Evolutionary conservation across 2,797 vertebrate species (phyloP), one percentile per base, ranked within the genome.

Genomic region (Danio aesculapii): DNA sequence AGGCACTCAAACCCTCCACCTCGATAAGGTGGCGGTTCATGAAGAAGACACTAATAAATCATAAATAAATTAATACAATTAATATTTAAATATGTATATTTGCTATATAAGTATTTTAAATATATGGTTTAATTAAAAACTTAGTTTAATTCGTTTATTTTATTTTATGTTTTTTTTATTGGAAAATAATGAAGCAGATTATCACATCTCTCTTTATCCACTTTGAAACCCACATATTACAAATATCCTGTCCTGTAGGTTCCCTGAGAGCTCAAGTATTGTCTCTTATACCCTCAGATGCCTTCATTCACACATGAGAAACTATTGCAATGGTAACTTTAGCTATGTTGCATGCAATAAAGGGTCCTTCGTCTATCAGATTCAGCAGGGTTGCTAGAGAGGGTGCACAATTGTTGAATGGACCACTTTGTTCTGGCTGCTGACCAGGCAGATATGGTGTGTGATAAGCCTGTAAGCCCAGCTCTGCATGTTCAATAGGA

Each of bases 391-490:
- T 39, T 64, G 41, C 21, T 70, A 53, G 21, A 11, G 61, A 81
- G 41, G 47, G 52, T n/a, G 3, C 55, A 49, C 55, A 77, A 79
- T 59, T 58, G 74, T 76, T 83, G 81, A 86, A 87, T 74, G 66
- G 76, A 58, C 44, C 21, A 69, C 59, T 75, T 85, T 87, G 84
- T 84, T 68, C 66, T 71, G 82, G 66, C 74, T 59, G 77, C 77
- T 79, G 81, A 82, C 75, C 57, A 52, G 70, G 80, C 79, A 79
- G 81, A 85, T 77, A 82, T 83, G 84, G 63, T 61, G 70, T 55
- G 55, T 74, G 79, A 84, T 85, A 84, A 85, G 69, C 76, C 84
- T 57, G 17, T 80, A 85, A 85, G 76, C 77, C 76, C 5, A 50
- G 75, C 58, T 79, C 67, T 69, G 81, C 58, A 58, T 77, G 52